These are phyloP conservation scores for Synergus umbraculus DNA, from an alignment of 2,888 invertebrate species.

Conservation along the genomic window DNA sequence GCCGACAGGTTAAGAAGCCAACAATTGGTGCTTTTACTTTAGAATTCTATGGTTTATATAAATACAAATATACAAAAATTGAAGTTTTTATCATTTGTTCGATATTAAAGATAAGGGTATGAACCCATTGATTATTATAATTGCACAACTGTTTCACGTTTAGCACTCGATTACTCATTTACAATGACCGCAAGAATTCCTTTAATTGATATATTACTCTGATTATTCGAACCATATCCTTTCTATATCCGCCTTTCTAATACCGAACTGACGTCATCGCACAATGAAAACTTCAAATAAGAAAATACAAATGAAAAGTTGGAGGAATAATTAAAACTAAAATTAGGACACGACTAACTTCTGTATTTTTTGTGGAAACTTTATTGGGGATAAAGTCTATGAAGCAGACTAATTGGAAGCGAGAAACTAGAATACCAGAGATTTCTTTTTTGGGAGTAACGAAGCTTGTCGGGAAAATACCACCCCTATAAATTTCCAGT, in stretches of 20 bases:
- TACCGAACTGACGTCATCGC: neutral
- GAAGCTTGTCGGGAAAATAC: neutral
- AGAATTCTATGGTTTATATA: too few relatives aligned
- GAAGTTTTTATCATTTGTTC: too few relatives aligned
- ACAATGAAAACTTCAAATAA: neutral
- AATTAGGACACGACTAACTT: neutral
- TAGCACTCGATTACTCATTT: slow-evolving; percentile 3
- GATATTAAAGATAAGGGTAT: neutral
- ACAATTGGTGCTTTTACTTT: too few relatives aligned
- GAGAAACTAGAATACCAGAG: neutral
- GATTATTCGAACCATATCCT: slow-evolving; percentile 13
- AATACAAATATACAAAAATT: too few relatives aligned
- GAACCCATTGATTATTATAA: neutral
- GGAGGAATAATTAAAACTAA: neutral
- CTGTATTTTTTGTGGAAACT: neutral
- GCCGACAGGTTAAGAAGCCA: too few relatives aligned
- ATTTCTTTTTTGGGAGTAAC: neutral
- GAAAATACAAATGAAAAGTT: neutral
- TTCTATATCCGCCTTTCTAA: slow-evolving; percentile 26
- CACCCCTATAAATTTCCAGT: slow-evolving; percentile 17
- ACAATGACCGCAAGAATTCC: neutral
- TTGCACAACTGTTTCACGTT: neutral
- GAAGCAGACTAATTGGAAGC: neutral
- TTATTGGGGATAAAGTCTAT: neutral
- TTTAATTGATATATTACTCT: slow-evolving; percentile 20